Base-by-base conservation (phyloP, 2,888 invertebrate species). In the Drosophila mercatorum region DNA sequence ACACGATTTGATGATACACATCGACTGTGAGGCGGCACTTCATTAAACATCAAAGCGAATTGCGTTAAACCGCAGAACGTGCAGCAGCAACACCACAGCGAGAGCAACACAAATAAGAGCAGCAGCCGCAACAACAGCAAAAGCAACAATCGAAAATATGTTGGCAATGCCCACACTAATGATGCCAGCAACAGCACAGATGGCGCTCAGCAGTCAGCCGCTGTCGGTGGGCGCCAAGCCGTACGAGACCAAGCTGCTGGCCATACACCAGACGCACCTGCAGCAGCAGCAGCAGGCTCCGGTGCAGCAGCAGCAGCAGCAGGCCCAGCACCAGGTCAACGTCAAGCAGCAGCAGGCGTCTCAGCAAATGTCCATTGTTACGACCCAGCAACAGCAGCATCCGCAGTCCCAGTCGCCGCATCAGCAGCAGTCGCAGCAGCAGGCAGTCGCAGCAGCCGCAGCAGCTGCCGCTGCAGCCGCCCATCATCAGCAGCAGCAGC, bases 121-220 rank as follows among this genome's bases (percentile, higher is more conserved):
- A 14, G 6, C 40, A 40, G 14, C 81, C 80, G 46, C 68, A 79
- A 69, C 75, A 75, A 59, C 57, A 64, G 43, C 71, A 72, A 52
- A 68, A 80, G 78, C 77, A 69, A 70, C 70, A 51, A 53, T 60
- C 53, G 64, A 34, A 70, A 91, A 86, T 72, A 93, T 93, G 93
- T 93, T 93, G 93, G 93, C 93, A 80, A 93, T 93, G 93, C 93
- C 93, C 91, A 93, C 93, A 84, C 87, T 93, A 80, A 93, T 93
- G 93, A 93, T 93, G 93, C 93, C 93, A 87, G 93, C 93, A 80
- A 93, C 93, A 82, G 93, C 93, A 87, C 93, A 93, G 82, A 93
- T 93, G 92, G 91, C 93, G 84, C 90, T 93, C 81, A 92, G 93
- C 86, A 92, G 92, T 83, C 92, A 93, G 83, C 93, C 92, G 63